These are phyloP conservation scores for Odontesthes bonariensis DNA, from an alignment of 2,113 vertebrate genomes.

Conservation along the genomic window DNA sequence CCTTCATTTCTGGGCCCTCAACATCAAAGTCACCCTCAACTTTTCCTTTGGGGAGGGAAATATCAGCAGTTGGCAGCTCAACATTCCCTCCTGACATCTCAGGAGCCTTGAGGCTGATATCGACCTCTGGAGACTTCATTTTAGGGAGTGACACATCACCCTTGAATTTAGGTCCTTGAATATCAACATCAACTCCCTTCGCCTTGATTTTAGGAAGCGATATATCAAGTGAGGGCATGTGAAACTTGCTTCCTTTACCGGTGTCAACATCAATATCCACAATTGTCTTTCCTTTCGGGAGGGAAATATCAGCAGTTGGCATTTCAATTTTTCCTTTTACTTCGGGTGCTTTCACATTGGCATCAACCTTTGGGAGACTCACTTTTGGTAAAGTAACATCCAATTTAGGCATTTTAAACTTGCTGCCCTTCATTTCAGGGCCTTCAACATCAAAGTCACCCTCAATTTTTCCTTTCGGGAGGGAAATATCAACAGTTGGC, in stretches of 20 bases:
- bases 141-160: conserved; percentile 69
- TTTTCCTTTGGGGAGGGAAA: conserved; percentile 73
- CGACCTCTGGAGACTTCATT: conserved; percentile 36
- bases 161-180: conserved; percentile 50
- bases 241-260: conserved; percentile 64
- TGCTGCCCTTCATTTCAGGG: conserved; percentile 40
- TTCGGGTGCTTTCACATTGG: conserved; percentile 28
- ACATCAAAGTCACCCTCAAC: conserved; percentile 18
- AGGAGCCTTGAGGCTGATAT: neutral
- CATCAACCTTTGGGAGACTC: conserved; percentile 16
- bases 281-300: conserved; percentile 38
- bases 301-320: conserved; percentile 44
- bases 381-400: conserved; percentile 54
- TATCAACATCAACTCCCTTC: conserved; percentile 33
- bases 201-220: conserved; percentile 72
- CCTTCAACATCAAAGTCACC: conserved; percentile 26
- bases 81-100: conserved; percentile 29
- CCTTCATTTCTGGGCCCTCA: conserved; percentile 36
- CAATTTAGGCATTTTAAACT: conserved; percentile 54
- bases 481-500: conserved; percentile 43
- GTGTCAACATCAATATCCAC: conserved; percentile 9
- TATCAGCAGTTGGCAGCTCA: conserved; percentile 50
- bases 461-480: conserved; percentile 46
- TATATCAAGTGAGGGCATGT: conserved; percentile 70
- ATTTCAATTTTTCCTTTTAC: conserved; percentile 19